These are phyloP conservation scores for Schrankia costaestrigalis DNA, from an alignment of 2,888 invertebrate species.

Conservation along the genomic window DNA sequence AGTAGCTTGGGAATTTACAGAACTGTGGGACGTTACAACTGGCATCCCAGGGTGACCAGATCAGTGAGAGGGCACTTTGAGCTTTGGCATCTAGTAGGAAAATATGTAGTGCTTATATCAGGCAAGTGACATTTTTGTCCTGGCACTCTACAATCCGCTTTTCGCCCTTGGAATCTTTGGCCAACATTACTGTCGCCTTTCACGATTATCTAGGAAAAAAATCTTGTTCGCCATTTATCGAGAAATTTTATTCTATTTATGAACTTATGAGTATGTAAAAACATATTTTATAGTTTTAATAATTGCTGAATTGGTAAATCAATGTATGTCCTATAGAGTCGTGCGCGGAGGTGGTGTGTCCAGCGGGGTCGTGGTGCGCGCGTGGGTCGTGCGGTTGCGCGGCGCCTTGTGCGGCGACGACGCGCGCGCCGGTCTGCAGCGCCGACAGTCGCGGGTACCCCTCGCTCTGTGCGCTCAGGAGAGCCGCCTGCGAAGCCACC, in stretches of 20 bases:
- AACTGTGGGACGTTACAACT: background rate
- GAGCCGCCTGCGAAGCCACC: slow-evolving; percentile 84
- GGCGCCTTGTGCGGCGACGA: slow-evolving; percentile 84
- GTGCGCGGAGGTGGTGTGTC: slow-evolving; percentile 88
- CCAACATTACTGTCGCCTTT: too few species aligned
- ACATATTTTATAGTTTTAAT: background rate
- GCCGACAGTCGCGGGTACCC: slow-evolving; percentile 87
- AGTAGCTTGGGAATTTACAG: background rate
- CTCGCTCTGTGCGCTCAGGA: slow-evolving; percentile 91
- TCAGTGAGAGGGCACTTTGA: too few species aligned
- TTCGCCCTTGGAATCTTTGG: too few species aligned
- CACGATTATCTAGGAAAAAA: too few species aligned
- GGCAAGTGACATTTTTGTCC: too few species aligned
- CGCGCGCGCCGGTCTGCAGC: slow-evolving; percentile 88
- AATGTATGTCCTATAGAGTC: slow-evolving; percentile 80
- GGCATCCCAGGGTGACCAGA: too few species aligned
- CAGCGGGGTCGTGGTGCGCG: slow-evolving; percentile 89
- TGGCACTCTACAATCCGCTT: too few species aligned
- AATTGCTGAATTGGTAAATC: too few species aligned
- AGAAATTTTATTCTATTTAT: too few species aligned
- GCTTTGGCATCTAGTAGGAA: too few species aligned
- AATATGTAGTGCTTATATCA: too few species aligned
- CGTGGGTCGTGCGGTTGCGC: slow-evolving; percentile 92
- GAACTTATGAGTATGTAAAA: background rate
- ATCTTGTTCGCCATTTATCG: too few species aligned